Conservation (phyloP, 2,113 vertebrate species). For the Menura novaehollandiae region DNA sequence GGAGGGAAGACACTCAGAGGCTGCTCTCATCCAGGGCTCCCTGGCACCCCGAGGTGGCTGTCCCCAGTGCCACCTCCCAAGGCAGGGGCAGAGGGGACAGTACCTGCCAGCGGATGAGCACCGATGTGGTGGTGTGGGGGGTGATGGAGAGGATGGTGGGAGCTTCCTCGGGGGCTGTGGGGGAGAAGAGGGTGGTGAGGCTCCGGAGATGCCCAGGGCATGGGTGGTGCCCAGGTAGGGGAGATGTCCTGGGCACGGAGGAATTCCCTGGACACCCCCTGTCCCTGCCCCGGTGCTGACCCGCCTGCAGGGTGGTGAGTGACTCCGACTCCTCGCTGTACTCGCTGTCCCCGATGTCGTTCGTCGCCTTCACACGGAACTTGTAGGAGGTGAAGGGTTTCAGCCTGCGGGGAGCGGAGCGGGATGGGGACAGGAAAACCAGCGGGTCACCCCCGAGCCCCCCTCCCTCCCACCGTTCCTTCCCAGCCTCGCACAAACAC, state of each 20-base stretch:
- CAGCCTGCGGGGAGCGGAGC: slow-evolving; percentile 69
- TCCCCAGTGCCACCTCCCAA: background rate
- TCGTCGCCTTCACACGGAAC: slow-evolving; percentile 93
- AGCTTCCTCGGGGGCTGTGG: slow-evolving; percentile 85
- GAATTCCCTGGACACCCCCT: background rate
- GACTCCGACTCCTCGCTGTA: slow-evolving; percentile 94
- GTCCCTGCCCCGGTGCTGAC: slow-evolving; percentile 67
- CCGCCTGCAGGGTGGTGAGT: slow-evolving; percentile 93
- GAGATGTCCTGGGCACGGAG: background rate
- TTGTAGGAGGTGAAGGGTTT: slow-evolving; percentile 98
- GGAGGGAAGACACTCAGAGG: background rate
- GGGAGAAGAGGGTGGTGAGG: background rate
- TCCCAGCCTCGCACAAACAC: fast-evolving
- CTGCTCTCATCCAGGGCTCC: background rate
- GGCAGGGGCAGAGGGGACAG: background rate
- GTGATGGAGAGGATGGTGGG: slow-evolving; percentile 89
- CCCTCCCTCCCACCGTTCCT: fast-evolving
- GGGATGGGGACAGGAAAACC: fast-evolving
- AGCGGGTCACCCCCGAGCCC: fast-evolving
- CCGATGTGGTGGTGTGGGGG: slow-evolving; percentile 92
- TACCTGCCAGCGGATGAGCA: slow-evolving; percentile 96
- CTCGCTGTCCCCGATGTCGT: slow-evolving; percentile 97
- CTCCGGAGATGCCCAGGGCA: background rate
- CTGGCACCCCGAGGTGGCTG: fast-evolving
- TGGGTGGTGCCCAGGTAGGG: no score